Evolutionary conservation across 1,140 invertebrate species (phyloP).

Genomic region (Spodoptera litura): DNA sequence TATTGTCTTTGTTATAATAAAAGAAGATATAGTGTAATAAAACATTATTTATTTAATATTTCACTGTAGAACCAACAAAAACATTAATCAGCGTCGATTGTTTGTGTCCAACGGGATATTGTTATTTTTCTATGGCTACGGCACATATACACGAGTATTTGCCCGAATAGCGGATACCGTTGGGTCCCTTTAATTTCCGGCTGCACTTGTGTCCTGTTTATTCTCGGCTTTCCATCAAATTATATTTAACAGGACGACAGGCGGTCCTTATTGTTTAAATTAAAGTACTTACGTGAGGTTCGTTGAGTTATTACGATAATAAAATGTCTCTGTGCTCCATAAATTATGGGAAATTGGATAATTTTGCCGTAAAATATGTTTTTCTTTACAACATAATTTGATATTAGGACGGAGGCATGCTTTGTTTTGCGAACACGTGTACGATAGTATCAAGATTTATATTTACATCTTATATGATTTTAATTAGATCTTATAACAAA

Average conservation of each 20-base stretch:
- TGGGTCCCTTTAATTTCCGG: conserved; percentile 61
- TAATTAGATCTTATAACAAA: too few relatives aligned
- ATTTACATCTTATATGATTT: too few relatives aligned
- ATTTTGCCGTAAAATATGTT: conserved; percentile 23
- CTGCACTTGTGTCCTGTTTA: conserved; percentile 58
- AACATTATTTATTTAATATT: conserved; percentile 14
- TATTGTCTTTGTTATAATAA: too few relatives aligned
- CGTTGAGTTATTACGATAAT: conserved; percentile 29
- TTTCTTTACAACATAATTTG: neutral
- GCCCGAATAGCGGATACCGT: conserved; percentile 49
- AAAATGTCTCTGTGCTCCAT: conserved; percentile 23
- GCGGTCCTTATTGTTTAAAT: conserved; percentile 30
- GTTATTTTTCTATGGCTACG: conserved; percentile 53
- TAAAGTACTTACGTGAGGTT: conserved; percentile 23
- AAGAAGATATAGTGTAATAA: conserved; percentile 26
- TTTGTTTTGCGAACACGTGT: neutral
- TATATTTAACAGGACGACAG: conserved; percentile 36
- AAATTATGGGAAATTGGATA: conserved; percentile 34
- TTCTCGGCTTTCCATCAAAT: conserved; percentile 56
- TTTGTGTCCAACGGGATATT: conserved; percentile 42
- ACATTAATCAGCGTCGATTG: conserved; percentile 45
- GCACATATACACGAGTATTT: conserved; percentile 12
- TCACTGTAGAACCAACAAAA: conserved; percentile 39
- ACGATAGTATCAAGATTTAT: too few relatives aligned
- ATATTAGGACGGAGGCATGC: neutral